Conservation (phyloP, 2,888 invertebrate genomes). For the Tortrix viridana region DNA sequence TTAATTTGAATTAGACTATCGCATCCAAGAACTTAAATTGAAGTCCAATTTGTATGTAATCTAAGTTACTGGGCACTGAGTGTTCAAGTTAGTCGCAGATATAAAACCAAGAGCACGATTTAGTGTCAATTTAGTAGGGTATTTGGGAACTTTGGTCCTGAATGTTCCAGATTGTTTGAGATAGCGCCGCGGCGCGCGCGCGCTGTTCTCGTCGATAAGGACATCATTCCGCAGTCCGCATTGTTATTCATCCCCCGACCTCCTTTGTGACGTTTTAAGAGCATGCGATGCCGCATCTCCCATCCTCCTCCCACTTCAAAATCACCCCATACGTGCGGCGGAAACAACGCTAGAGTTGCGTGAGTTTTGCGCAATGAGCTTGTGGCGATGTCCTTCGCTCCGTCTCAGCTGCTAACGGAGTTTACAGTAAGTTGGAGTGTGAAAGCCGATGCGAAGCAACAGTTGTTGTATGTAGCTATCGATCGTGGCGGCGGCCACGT, state of each 20-base stretch:
- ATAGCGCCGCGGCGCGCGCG: constrained; percentile 21
- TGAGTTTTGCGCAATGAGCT: constrained; percentile 74
- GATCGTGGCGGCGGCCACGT: constrained; percentile 71
- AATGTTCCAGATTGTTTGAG: too few relatives aligned
- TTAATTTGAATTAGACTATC: constrained; percentile 29
- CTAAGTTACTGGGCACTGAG: too few relatives aligned
- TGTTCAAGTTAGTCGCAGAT: constrained; percentile 21
- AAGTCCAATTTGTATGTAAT: too few relatives aligned
- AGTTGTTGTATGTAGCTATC: constrained; percentile 78
- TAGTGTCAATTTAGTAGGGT: too few relatives aligned
- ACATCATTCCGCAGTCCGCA: constrained; percentile 82
- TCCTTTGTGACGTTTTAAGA: constrained; percentile 78
- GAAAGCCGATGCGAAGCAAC: constrained; percentile 68
- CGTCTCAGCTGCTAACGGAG: constrained; percentile 47
- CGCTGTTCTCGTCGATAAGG: constrained; percentile 59
- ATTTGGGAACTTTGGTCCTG: too few relatives aligned
- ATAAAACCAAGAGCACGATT: background rate
- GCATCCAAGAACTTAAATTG: too few relatives aligned
- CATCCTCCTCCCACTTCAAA: constrained; percentile 51
- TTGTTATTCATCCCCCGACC: constrained; percentile 82
- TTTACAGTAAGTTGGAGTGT: constrained; percentile 46
- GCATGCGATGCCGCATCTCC: constrained; percentile 78
- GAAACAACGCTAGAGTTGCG: constrained; percentile 63
- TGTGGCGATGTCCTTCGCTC: constrained; percentile 63
- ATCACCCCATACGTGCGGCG: constrained; percentile 39